These are phyloP conservation scores for Myioborus melanocephalus DNA, from an alignment of 2,797 vertebrate species.

Conservation along the genomic window DNA sequence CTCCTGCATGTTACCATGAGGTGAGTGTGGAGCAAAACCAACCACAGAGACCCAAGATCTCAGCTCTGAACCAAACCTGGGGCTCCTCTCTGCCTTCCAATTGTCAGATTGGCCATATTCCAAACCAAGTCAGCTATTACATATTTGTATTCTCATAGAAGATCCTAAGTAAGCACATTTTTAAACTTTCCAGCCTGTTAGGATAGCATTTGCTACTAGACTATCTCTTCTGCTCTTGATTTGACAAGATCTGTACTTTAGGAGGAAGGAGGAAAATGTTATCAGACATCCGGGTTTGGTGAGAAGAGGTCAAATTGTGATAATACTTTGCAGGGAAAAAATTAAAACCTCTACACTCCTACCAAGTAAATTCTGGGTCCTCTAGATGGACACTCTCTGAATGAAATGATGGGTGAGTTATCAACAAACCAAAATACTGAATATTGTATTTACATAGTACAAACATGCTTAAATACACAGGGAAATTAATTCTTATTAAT, in stretches of 20 bases:
- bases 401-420: neutral
- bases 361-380: neutral
- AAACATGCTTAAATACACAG: neutral
- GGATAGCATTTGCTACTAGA: neutral
- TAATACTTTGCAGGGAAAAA: neutral
- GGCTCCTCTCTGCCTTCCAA: neutral
- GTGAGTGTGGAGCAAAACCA: conserved; percentile 78
- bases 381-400: neutral
- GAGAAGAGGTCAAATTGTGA: neutral
- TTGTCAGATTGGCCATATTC: neutral
- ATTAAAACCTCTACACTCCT: neutral
- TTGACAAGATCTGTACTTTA: neutral
- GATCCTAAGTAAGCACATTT: neutral
- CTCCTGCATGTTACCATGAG: conserved; percentile 91
- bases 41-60: neutral
- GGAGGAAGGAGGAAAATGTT: neutral
- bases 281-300: neutral
- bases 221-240: neutral
- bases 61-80: neutral
- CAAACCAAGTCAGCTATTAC: neutral
- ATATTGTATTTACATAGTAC: neutral
- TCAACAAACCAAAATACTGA: neutral
- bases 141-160: neutral
- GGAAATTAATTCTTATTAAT: neutral
- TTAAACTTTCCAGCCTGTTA: neutral